These are phyloP conservation scores for Babyrousa celebensis DNA, from an alignment of 2,797 vertebrate species.

Conservation along the genomic window DNA sequence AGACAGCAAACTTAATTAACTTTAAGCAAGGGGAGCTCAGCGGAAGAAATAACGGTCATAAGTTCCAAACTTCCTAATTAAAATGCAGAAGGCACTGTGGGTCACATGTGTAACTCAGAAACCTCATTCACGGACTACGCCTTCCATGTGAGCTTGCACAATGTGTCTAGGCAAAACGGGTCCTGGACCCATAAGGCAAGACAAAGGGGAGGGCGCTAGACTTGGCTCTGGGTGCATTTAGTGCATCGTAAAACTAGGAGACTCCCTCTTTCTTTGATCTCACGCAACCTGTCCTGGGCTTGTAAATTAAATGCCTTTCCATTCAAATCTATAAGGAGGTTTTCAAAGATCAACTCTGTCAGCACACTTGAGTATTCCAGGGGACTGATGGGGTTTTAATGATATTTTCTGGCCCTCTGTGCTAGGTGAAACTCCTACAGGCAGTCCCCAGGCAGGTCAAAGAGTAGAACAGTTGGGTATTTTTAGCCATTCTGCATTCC, in stretches of 20 bases:
- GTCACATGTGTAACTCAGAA: slow-evolving; percentile 7
- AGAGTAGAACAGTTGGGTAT: slow-evolving; percentile 21
- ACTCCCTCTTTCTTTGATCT: slow-evolving; percentile 63
- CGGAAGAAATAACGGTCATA: slow-evolving; percentile 6
- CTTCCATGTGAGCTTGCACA: slow-evolving; percentile 35
- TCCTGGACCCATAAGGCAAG: slow-evolving; percentile 1
- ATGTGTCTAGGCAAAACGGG: background rate
- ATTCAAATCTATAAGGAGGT: slow-evolving; percentile 79
- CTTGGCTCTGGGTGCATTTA: background rate
- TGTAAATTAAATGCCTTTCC: slow-evolving; percentile 86
- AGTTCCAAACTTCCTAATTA: slow-evolving; percentile 53
- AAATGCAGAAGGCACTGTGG: slow-evolving; percentile 15
- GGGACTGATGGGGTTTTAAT: slow-evolving; percentile 66
- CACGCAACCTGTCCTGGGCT: slow-evolving; percentile 5
- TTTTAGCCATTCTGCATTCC: slow-evolving; percentile 69
- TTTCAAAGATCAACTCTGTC: slow-evolving; percentile 72
- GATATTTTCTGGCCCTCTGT: slow-evolving; percentile 69
- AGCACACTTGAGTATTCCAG: slow-evolving; percentile 59
- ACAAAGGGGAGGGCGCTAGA: slow-evolving; percentile 24
- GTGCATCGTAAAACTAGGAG: slow-evolving; percentile 46
- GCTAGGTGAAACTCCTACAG: slow-evolving; percentile 44
- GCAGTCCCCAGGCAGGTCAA: slow-evolving; percentile 45
- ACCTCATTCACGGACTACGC: background rate
- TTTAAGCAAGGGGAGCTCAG: slow-evolving; percentile 13
- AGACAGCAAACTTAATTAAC: slow-evolving; percentile 65